Evolutionary conservation across 2,113 vertebrate species (phyloP), one percentile per base, ranked within the genome.

Genomic region (Rhegmatorhina hoffmannsi): DNA sequence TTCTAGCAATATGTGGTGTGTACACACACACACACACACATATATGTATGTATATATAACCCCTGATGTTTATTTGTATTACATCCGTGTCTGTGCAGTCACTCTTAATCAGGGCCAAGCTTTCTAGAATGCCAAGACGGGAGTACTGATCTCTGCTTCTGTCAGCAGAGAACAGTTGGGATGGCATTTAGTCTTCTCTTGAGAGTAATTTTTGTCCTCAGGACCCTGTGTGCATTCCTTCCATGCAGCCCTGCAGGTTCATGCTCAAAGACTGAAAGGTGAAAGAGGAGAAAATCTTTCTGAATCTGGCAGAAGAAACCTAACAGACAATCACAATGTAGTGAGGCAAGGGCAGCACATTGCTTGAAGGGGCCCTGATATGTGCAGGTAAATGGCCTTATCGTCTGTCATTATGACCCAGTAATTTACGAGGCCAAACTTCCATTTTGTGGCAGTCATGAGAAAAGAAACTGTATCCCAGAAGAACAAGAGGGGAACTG

Each of bases 221-320:
- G 68, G 82, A 64, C 38, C 26, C 75, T 94, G 59, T 67, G 64
- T 7, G 1, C 46, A 67, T 87, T 93, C 26, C 59, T 91, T 55
- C 87, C 77, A 52, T 58, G 52, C 67, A 93, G 47, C 79, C 53
- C 85, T 92, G 67, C 3, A 33, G 75, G 82, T 95, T 96, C 85
- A 75, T 88, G 34, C 90, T 95, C 85, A 96, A 91, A 95, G 92
- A 91, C 88, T 77, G 85, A 88, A 91, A 95, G 85, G 92, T 95
- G 92, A 94, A 92, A 88, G 67, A 91, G 72, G 47, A 83, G 85
- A 88, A 95, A 95, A 83, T 91, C 79, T 93, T 83, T 97, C 68
- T 94, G 85, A 94, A 95, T 90, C 44, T 92, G 70, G 83, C 46
- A 86, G 92, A 84, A 63, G 79, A 63, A 93, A 88, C 75, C 68